These are phyloP conservation scores for Ochotona curzoniae DNA, from an alignment of 2,113 vertebrate genomes.

Conservation along the genomic window DNA sequence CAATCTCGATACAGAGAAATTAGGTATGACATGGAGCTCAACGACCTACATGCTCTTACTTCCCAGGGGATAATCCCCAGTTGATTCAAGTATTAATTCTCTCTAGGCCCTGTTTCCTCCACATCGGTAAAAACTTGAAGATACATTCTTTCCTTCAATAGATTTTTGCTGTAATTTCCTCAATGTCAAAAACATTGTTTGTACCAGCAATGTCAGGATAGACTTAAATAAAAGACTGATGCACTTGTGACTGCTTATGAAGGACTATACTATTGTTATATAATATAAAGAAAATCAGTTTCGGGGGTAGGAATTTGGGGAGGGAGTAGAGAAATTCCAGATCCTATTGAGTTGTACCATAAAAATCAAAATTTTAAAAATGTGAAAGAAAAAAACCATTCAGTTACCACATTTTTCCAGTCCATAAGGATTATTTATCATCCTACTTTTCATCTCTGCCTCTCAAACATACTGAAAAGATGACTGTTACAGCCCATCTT, in stretches of 20 bases:
- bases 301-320: too few relatives aligned
- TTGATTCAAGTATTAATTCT: not conserved
- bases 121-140: slow-evolving; percentile 5
- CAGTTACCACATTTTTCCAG: not conserved
- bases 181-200: too few relatives aligned
- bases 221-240: too few relatives aligned
- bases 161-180: not conserved
- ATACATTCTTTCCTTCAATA: not conserved
- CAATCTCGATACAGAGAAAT: not conserved
- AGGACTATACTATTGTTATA: too few relatives aligned
- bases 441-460: not conserved
- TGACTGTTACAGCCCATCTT: not conserved
- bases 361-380: not conserved
- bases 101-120: not conserved
- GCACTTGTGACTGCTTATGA: too few relatives aligned
- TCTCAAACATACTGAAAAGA: not conserved
- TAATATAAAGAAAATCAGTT: too few relatives aligned
- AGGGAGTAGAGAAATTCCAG: not conserved
- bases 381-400: not conserved
- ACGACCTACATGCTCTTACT: not conserved
- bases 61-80: not conserved
- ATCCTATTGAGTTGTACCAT: not conserved
- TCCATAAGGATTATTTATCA: not conserved
- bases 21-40: not conserved
- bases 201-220: too few relatives aligned